These are phyloP conservation scores for Poecile atricapillus DNA, from an alignment of 2,113 vertebrate genomes.

Conservation along the genomic window DNA sequence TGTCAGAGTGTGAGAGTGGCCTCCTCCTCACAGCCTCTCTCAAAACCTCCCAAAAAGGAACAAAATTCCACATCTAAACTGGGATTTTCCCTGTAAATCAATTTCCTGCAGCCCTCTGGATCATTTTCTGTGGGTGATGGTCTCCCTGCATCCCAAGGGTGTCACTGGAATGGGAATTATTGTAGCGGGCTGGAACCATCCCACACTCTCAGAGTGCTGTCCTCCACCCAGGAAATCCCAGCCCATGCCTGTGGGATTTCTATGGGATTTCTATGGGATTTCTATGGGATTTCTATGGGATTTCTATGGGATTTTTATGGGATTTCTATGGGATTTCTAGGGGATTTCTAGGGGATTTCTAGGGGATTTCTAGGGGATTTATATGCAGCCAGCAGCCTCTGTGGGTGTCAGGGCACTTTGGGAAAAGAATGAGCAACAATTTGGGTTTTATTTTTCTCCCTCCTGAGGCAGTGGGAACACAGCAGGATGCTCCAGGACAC, in stretches of 20 bases:
- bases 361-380: background rate
- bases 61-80: background rate
- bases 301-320: accelerated
- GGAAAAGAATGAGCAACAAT: background rate
- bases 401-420: accelerated
- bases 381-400: background rate
- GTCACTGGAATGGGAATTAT: background rate
- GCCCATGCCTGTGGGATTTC: background rate
- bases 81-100: background rate
- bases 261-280: background rate
- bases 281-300: background rate
- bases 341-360: background rate
- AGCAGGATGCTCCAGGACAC: background rate
- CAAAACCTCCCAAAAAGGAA: background rate
- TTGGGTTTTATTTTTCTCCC: background rate
- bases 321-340: background rate
- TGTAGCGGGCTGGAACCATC: background rate
- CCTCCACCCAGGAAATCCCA: background rate
- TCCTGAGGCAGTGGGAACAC: background rate
- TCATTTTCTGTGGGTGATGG: accelerated
- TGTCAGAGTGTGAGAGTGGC: accelerated
- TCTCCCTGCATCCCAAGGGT: background rate
- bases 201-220: accelerated
- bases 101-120: background rate
- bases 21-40: accelerated